Evolutionary conservation across 2,113 vertebrate genomes (phyloP).

Genomic region (Plestiodon gilberti): DNA sequence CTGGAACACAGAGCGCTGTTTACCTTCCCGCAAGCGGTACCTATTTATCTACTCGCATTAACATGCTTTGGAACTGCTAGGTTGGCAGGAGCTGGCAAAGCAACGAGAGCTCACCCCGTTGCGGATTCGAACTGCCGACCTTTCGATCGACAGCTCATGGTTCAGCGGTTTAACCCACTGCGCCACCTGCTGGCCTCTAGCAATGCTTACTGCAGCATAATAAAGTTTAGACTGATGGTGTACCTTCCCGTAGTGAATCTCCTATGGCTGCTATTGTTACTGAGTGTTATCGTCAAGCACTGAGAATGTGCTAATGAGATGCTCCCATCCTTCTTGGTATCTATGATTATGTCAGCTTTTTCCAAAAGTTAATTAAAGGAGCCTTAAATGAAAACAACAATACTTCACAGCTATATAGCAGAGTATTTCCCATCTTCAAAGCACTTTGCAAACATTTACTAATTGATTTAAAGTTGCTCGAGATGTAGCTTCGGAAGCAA

Average conservation of each 20-base stretch:
- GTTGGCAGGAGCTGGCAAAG: no score
- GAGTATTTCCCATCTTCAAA: constrained; percentile 47
- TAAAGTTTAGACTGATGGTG: neutral
- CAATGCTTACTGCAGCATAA: neutral
- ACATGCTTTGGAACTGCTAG: no score
- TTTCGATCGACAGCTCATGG: no score
- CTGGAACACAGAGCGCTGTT: no score
- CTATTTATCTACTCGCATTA: no score
- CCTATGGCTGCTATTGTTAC: neutral
- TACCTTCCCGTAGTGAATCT: neutral
- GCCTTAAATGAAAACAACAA: constrained; percentile 49
- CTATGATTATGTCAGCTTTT: constrained; percentile 33
- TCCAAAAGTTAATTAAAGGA: constrained; percentile 46
- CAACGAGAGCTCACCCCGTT: no score
- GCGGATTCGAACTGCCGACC: no score
- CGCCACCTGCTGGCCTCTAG: no score
- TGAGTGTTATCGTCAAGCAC: neutral
- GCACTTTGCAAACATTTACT: constrained; percentile 63
- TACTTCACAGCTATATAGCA: constrained; percentile 40
- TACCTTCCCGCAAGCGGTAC: no score
- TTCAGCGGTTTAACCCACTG: no score
- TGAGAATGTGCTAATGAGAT: constrained; percentile 50
- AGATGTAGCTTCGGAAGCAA: constrained; percentile 60
- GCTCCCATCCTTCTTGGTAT: constrained; percentile 37
- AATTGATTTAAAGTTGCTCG: constrained; percentile 64